Percentiles rank a stretch among this genome's conserved stretches.
phyloP scores from a whole-genome alignment of 2,888 invertebrate genomes.

The Uropetala carovei region DNA sequence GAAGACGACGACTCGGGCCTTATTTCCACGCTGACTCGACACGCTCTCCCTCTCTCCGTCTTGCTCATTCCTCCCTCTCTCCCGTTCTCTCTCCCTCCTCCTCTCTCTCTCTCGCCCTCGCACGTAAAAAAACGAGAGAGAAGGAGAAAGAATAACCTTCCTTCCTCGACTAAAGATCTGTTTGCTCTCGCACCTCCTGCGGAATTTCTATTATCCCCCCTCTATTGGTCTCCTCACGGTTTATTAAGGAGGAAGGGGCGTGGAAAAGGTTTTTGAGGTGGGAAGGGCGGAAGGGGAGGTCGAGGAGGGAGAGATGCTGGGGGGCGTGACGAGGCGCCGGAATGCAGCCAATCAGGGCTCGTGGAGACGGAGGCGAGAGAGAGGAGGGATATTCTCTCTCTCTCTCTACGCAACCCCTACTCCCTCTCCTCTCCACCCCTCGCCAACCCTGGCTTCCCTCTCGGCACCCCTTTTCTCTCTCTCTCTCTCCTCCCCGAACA shows the following conservation, averaged over 20 bases:
- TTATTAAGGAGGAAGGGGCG: constrained; percentile 62
- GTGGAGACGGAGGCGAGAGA: not conserved
- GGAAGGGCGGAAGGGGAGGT: not conserved
- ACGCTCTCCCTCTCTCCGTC: not conserved
- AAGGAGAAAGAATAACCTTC: constrained; percentile 34
- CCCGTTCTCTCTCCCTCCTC: not conserved
- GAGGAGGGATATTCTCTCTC: not conserved
- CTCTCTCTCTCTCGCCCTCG: constrained; percentile 39
- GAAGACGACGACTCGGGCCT: constrained; percentile 34
- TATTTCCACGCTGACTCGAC: constrained; percentile 68
- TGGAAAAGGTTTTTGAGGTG: constrained; percentile 39
- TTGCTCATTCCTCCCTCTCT: not conserved
- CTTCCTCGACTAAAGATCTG: constrained; percentile 52
- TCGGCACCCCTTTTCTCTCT: not conserved
- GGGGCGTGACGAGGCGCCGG: constrained; percentile 41
- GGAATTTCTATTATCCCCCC: constrained; percentile 58
- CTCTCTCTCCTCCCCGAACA: not conserved
- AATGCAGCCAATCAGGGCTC: constrained; percentile 45
- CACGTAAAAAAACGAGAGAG: constrained; percentile 16
- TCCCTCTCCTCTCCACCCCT: no score
- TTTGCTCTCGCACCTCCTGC: constrained; percentile 44
- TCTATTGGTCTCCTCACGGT: constrained; percentile 50
- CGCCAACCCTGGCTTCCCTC: constrained; percentile 2
- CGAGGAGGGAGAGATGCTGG: not conserved
- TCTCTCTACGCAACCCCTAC: not conserved